Base-by-base conservation (phyloP, 1,140 invertebrate species). In the Diuraphis noxia region DNA sequence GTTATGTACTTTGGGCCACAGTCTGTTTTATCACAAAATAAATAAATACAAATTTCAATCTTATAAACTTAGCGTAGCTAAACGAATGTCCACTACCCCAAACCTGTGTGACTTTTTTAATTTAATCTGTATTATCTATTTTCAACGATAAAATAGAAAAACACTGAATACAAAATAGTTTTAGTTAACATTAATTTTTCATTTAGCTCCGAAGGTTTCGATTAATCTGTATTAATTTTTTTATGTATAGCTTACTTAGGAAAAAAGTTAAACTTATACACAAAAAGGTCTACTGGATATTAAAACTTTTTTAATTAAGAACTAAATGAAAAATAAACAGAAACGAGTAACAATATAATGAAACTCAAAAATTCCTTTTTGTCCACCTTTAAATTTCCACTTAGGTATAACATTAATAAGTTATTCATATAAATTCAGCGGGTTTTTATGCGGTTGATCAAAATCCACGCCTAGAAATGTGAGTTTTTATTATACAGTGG, bases 221-320 rank as follows among this genome's bases (percentile, higher is more conserved):
- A 52, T 87, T 3, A 38, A 87, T 49, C 10, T 25, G 34, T 87
- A 52, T 52, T 52, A 52, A 52, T 49, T n/a, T 36, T 46, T 38
- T 25, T 52, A 30, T 34, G 23, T 19, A 9, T 0, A 38, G 46
- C 34, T 49, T 86, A 34, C n/a, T 52, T 52, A 25, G 56, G 46
- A 23, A 87, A 87, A 56, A 87, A 87, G 46, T 46, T 85, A 34
- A 30, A 46, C 41, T 85, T 46, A 30, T 36, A 23, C 25, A 52
- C 8, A 19, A 87, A 52, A 87, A 30, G 23, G 46, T 38, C 85
- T 23, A 34, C 56, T 52, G 46, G 46, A 52, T 34, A 49, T 21
- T 10, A 38, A 87, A 87, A 87, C 46, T 87, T 87, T 87, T 87
- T 87, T 87, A 87, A 87, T 87, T 49, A 87, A 87, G n/a, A 52